phyloP scores from a whole-genome alignment of 2,888 invertebrate genomes.

The Macaria liturata region DNA sequence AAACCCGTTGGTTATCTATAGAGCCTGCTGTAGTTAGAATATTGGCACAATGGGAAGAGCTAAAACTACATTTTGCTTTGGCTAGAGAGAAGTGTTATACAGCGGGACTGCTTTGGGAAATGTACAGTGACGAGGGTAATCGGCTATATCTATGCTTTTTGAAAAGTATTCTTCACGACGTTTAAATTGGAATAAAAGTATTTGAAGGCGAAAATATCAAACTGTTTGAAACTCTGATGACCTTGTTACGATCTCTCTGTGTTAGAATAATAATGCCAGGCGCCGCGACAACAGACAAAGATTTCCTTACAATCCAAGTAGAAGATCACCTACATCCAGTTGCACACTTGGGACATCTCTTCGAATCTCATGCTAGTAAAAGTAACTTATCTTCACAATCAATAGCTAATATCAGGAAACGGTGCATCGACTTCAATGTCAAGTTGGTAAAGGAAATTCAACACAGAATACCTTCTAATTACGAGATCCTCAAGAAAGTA shows the following conservation, averaged over 20 bases:
- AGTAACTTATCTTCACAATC: not conserved
- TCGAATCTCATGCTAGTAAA: not conserved
- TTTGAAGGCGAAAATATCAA: not conserved
- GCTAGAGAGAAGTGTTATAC: not conserved
- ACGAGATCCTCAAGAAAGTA: not conserved
- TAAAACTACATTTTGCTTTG: not conserved
- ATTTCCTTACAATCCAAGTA: not conserved
- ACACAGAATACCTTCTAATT: slow-evolving; percentile 3
- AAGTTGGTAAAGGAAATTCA: slow-evolving; percentile 5
- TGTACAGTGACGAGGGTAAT: not conserved
- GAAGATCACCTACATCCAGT: slow-evolving; percentile 1
- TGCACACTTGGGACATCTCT: slow-evolving; percentile 2
- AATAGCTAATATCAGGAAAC: not conserved
- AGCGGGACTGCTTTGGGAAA: not conserved
- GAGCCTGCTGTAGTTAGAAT: not conserved
- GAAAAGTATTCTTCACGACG: not conserved
- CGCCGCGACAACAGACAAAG: not conserved
- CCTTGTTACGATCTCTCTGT: not conserved
- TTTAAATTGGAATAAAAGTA: not conserved
- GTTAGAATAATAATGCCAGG: not conserved
- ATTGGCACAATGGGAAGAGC: not conserved
- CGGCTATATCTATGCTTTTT: not conserved
- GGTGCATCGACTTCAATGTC: slow-evolving; percentile 5
- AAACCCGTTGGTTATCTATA: not conserved
- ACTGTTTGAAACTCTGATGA: not conserved